These are phyloP conservation scores for Syndactyla subalaris DNA, from an alignment of 2,797 vertebrate genomes.

Conservation along the genomic window DNA sequence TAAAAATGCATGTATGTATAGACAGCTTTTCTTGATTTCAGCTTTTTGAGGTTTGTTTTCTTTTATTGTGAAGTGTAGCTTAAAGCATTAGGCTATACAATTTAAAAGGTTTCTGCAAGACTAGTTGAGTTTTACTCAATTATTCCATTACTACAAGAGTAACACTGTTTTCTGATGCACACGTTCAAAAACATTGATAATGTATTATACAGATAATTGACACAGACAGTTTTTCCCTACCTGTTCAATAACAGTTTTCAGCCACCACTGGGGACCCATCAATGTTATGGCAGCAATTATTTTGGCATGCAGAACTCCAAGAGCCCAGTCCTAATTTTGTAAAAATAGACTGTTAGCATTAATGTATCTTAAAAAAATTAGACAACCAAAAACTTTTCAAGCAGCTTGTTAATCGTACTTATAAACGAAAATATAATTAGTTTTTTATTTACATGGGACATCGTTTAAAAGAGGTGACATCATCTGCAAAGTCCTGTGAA, in stretches of 20 bases:
- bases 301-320: slow-evolving; percentile 97
- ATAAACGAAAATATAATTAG: not conserved
- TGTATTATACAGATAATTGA: not conserved
- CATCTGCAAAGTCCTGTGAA: not conserved
- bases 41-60: not conserved
- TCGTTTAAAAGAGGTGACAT: not conserved
- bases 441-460: not conserved
- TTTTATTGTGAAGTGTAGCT: not conserved
- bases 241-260: slow-evolving; percentile 98
- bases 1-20: not conserved
- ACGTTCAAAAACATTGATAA: not conserved
- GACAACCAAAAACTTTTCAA: not conserved
- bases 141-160: not conserved
- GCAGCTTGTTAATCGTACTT: not conserved
- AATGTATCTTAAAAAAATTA: not conserved
- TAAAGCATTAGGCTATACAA: not conserved
- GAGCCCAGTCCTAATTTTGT: slow-evolving; percentile 90
- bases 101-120: not conserved
- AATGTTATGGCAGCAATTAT: slow-evolving; percentile 97
- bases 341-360: slow-evolving; percentile 8
- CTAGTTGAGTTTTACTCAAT: not conserved
- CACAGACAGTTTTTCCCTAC: slow-evolving; percentile 60
- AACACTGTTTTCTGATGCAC: not conserved
- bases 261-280: slow-evolving; percentile 99
- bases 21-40: not conserved